phyloP scores from a whole-genome alignment of 2,113 vertebrate species.

The Macroglossus sobrinus region DNA sequence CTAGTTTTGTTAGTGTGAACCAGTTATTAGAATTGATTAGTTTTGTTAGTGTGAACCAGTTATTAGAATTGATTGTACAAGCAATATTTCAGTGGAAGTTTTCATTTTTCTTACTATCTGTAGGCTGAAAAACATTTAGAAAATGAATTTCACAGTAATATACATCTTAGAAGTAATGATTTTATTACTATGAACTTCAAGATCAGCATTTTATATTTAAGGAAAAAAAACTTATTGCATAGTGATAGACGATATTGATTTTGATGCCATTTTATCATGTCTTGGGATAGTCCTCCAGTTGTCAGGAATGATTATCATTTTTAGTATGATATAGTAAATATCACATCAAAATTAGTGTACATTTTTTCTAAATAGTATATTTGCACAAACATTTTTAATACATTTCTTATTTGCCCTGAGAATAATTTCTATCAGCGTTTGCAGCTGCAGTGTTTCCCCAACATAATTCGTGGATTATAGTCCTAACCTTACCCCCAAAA shows the following conservation, averaged over 20 bases:
- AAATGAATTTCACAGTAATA: background rate
- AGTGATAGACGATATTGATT: background rate
- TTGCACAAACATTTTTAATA: background rate
- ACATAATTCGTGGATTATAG: too few species aligned
- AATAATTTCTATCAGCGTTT: too few species aligned
- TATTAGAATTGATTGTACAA: constrained; percentile 75
- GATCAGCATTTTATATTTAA: constrained; percentile 3
- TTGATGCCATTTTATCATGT: background rate
- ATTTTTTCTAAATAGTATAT: constrained; percentile 1
- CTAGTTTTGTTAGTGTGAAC: constrained; percentile 65
- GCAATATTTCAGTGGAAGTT: constrained; percentile 53
- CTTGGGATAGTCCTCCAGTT: background rate
- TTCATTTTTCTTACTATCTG: constrained; percentile 12
- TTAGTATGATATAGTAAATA: background rate
- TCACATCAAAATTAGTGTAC: background rate
- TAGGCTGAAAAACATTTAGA: background rate
- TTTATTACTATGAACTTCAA: background rate
- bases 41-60: constrained; percentile 68
- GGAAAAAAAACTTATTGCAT: background rate
- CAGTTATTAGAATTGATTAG: constrained; percentile 76
- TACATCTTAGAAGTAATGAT: background rate
- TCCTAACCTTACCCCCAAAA: too few species aligned
- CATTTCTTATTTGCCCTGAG: too few species aligned
- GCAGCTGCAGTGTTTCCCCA: too few species aligned
- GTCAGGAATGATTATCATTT: background rate